Evolutionary conservation across 2,797 vertebrate species (phyloP), one percentile per base, ranked within the genome.

Genomic region (Gephyroberyx darwinii): DNA sequence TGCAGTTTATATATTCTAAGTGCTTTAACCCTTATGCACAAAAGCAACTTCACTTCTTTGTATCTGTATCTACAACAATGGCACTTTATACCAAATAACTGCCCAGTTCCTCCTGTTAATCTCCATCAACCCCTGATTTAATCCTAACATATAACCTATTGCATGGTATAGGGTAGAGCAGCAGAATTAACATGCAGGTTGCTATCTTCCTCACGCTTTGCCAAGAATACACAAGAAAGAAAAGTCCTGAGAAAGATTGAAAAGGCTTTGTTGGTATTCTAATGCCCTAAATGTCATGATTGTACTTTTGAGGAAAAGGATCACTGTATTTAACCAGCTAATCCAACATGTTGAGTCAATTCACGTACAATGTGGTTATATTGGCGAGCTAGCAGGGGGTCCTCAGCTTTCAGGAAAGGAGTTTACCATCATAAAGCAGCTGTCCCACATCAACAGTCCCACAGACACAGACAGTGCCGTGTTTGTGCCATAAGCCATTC

Each of bases 341-440:
- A 93, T 93, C 90, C 89, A 82, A 92, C 91, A 91, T 77, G 87
- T 88, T 67, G 82, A 93, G 90, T 92, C 91, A 81, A 88, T 92
- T 90, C 92, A 91, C 87, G 86, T 91, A 90, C 90, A 91, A 86
- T 82, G 86, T 45, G 75, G 85, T 87, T 86, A 88, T 85, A 86
- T 86, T 77, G 87, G 86, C 85, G 77, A 80, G 86, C 82, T 65
- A 83, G 83, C 74, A 80, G 88, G 89, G 82, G 92, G 85, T 90
- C 88, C 86, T 70, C 72, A 68, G 89, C 85, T 89, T 90, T 90
- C 77, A 86, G 86, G 84, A 70, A 77, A 55, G 50, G 65, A 81
- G 88, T 90, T 93, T 93, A 92, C 87, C 92, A 93, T 94, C 87
- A 93, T 90, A 94, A 94, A 92, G 91, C 88, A 80, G 77, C 85